Conservation (phyloP, 2,113 vertebrate species). For the Ciconia stormi region DNA sequence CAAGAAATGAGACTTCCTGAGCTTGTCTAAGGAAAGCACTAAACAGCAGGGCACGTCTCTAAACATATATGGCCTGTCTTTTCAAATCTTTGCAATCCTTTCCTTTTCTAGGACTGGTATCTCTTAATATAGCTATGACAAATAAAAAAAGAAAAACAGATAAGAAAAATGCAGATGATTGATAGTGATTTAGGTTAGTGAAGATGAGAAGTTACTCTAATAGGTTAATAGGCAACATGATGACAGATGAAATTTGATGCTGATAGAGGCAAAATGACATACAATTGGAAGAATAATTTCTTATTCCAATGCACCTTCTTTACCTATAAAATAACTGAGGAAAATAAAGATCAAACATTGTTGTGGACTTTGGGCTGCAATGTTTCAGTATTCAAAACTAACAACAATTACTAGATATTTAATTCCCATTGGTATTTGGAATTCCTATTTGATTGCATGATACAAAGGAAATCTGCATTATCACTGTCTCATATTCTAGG, state of each 20-base stretch:
- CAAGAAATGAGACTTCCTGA: background rate
- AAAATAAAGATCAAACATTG: background rate
- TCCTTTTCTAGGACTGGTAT: background rate
- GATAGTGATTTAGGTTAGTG: background rate
- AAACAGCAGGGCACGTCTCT: background rate
- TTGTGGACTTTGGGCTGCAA: background rate
- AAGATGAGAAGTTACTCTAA: background rate
- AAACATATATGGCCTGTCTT: background rate
- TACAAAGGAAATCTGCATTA: background rate
- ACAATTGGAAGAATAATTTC: background rate
- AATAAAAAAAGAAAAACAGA: background rate
- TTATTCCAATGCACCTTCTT: background rate
- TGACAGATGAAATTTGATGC: background rate
- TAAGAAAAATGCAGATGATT: background rate
- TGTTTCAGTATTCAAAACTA: background rate
- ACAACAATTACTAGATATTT: background rate
- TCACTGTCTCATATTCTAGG: background rate
- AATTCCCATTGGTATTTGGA: background rate
- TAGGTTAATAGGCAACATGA: background rate
- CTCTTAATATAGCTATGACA: background rate
- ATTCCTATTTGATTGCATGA: background rate
- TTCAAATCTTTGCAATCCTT: background rate
- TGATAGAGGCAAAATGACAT: fast-evolving
- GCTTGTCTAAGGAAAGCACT: background rate
- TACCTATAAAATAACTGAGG: background rate